Evolutionary conservation across 2,797 vertebrate genomes (phyloP), one percentile per base, ranked within the genome.

Genomic region (Melanotaenia boesemani): DNA sequence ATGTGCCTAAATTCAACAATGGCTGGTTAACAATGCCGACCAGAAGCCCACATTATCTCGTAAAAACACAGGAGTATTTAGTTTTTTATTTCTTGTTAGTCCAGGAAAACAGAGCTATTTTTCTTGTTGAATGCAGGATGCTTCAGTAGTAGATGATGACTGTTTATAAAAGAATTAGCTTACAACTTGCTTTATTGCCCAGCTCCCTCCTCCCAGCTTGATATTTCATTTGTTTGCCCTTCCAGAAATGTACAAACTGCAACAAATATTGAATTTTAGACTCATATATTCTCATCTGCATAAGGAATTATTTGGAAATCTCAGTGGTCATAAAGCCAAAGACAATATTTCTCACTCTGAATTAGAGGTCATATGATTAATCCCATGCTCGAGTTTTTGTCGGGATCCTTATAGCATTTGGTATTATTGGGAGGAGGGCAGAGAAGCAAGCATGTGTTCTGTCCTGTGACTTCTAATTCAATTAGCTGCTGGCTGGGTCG

Each of bases 401-500:
- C 54, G 41, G 70, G 59, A 75, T 75, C 56, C 39, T 18, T 61
- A 34, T 37, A 58, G 62, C 1, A 15, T 56, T 52, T 20, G 52
- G 48, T 52, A 60, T 81, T 72, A 62, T 70, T 54, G 63, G 26
- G 61, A 77, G 48, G 48, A 76, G 76, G 67, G 39, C 50, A 52
- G 74, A 76, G 81, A 0, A 65, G 69, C 0, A 8, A 83, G 67
- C 80, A 80, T 77, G 81, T 69, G 85, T 80, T 71, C 41, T 68
- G 83, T 90, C 91, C 81, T 87, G 82, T 92, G 92, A 92, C 86
- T 82, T 76, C 30, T 90, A 88, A 93, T 88, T 90, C 76, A 85
- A 83, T 92, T 81, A 76, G 61, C 76, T 74, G 74, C 59, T 61
- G 68, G 73, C 72, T 62, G 48, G 2, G 18, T 75, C 69, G 67